phyloP scores from a whole-genome alignment of 2,888 invertebrate genomes.

The Stenodera caucasica region DNA sequence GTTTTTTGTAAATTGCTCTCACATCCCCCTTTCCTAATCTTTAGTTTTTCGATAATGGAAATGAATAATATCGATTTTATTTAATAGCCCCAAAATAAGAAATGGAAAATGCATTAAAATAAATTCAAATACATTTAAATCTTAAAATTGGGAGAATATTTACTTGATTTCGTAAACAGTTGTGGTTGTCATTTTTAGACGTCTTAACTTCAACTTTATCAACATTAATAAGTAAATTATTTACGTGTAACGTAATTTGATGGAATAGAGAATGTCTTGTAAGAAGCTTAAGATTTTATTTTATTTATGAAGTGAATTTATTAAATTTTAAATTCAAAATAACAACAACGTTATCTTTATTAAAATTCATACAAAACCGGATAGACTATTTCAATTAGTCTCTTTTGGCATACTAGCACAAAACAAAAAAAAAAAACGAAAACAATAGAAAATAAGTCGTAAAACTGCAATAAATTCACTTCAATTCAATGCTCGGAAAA shows the following conservation, averaged over 20 bases:
- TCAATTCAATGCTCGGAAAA: not conserved
- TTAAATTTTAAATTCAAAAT: not conserved
- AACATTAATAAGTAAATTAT: conserved; percentile 4
- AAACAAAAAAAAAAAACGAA: not conserved
- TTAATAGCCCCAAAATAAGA: not conserved
- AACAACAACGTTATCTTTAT: not conserved
- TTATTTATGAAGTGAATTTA: not conserved
- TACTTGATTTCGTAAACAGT: too few species aligned
- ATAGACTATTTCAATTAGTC: not conserved
- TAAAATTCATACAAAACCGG: not conserved
- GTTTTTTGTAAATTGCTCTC: not conserved
- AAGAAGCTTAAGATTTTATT: not conserved
- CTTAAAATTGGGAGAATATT: too few species aligned
- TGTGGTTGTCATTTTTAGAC: conserved; percentile 8
- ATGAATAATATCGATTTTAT: not conserved
- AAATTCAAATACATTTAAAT: not conserved
- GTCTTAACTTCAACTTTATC: not conserved
- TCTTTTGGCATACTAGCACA: not conserved
- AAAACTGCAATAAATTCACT: not conserved
- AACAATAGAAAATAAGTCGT: not conserved
- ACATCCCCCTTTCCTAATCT: too few species aligned
- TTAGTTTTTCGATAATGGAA: not conserved
- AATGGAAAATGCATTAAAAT: not conserved
- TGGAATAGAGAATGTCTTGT: not conserved
- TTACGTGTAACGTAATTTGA: not conserved